Conservation (phyloP, 2,888 invertebrate genomes). For the Polyommatus iphigenia region DNA sequence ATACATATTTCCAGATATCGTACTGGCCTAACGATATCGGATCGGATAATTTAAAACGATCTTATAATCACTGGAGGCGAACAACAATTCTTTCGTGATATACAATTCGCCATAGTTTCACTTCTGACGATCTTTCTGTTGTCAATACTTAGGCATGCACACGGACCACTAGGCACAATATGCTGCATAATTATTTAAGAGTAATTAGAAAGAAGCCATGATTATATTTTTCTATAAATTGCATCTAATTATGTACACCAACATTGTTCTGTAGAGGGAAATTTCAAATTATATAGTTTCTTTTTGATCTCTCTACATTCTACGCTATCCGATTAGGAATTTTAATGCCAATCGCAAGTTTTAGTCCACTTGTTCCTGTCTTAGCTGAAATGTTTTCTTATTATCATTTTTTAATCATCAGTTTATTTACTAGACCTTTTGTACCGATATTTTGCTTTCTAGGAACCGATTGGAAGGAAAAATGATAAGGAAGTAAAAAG, state of each 20-base stretch:
- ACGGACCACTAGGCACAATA: slow-evolving; percentile 37
- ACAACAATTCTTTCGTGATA: slow-evolving; percentile 65
- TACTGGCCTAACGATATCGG: neutral
- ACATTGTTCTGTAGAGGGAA: neutral
- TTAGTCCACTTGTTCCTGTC: neutral
- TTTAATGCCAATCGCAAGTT: neutral
- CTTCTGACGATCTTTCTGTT: slow-evolving; percentile 54
- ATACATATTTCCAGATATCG: neutral
- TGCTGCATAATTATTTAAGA: slow-evolving; percentile 41
- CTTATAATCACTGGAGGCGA: slow-evolving; percentile 61
- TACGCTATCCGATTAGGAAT: neutral
- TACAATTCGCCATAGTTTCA: slow-evolving; percentile 74
- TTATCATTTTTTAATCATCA: neutral
- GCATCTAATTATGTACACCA: neutral
- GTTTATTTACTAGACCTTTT: neutral
- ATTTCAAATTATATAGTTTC: neutral
- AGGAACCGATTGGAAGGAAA: neutral
- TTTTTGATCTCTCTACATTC: neutral
- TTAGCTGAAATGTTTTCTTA: neutral
- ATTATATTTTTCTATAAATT: slow-evolving; percentile 34
- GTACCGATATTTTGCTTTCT: neutral
- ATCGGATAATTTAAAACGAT: slow-evolving; percentile 8
- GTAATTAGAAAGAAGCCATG: slow-evolving; percentile 34
- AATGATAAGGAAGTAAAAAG: neutral
- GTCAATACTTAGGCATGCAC: slow-evolving; percentile 38